Evolutionary conservation across 2,113 vertebrate species (phyloP), one percentile per base, ranked within the genome.

Genomic region (Nycticebus coucang): DNA sequence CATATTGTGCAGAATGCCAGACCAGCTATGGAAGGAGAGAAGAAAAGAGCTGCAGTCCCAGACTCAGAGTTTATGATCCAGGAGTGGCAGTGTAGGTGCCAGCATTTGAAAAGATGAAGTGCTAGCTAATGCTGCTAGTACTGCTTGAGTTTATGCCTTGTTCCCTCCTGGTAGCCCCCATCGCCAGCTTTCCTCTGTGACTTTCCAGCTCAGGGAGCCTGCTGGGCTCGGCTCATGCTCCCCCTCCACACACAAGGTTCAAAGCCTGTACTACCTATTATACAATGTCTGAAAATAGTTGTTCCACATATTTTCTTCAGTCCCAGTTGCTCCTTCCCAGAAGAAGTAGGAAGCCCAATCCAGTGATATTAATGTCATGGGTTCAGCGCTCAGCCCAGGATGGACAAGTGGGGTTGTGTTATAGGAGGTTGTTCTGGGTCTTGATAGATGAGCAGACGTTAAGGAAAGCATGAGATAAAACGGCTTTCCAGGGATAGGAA

Each of bases 351-450:
- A 35, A 41, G 26, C n/a, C 53, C 41, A 28, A 0, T 21, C 22
- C 28, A 30, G 45, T 13, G 0, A 4, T 4, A 1, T 7, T 53
- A 22, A 57, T 0, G 0, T 0, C 0, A 1, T 19, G 4, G 12
- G 1, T 19, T 13, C 28, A 37, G n/a, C 9, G 45, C 24, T 37
- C 45, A 21, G 50, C 60, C 89, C 10, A 33, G 41, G 7, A n/a
- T 24, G 60, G 28, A 55, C 15, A 0, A 4, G n/a, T 0, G 33
- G 22, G 17, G 14, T 0, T 9, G 75, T 50, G 13, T 41, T 59
- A 4, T 8, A 13, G 60, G 82, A n/a, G 14, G 41, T 17, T 35
- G 21, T 7, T 37, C 35, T 62, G 59, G 15, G 9, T 37, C 57
- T 62, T 60, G 24, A n/a, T 83, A 78, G 45, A 19, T 78, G 50